Evolutionary conservation across 1,140 invertebrate species (phyloP).

Genomic region (Trichomalopsis sarcophagae): DNA sequence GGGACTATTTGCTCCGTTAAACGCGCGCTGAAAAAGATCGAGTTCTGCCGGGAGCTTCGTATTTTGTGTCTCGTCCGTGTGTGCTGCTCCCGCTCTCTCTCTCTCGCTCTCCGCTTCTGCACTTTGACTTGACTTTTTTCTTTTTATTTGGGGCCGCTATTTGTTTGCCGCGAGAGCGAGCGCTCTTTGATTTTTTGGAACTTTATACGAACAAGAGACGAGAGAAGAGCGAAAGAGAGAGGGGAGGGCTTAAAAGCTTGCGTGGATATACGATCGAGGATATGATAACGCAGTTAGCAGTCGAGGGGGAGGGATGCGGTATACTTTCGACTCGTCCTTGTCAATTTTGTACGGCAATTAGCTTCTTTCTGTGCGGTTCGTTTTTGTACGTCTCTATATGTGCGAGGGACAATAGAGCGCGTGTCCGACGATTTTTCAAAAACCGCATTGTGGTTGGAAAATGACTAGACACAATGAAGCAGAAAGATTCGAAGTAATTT

Average conservation of each 20-base stretch:
- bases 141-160: conserved; percentile 7
- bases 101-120: conserved; percentile 13
- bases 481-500: neutral
- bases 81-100: neutral
- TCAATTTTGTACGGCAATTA: neutral
- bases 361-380: neutral
- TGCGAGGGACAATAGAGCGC: too few species aligned
- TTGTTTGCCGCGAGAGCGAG: conserved; percentile 9
- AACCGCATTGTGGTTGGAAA: neutral
- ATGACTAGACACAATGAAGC: conserved; percentile 7
- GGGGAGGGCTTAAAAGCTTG: neutral
- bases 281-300: neutral
- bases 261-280: neutral
- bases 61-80: conserved; percentile 4
- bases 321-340: neutral
- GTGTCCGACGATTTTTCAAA: too few species aligned
- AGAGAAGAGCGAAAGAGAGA: neutral
- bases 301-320: neutral
- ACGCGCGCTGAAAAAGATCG: conserved; percentile 55
- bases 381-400: neutral
- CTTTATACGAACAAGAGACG: neutral
- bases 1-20: conserved; percentile 72
- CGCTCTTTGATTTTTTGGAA: conserved; percentile 38
- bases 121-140: conserved; percentile 41
- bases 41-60: conserved; percentile 27